Evolutionary conservation across 2,113 vertebrate species (phyloP).

Genomic region (Procavia capensis): DNA sequence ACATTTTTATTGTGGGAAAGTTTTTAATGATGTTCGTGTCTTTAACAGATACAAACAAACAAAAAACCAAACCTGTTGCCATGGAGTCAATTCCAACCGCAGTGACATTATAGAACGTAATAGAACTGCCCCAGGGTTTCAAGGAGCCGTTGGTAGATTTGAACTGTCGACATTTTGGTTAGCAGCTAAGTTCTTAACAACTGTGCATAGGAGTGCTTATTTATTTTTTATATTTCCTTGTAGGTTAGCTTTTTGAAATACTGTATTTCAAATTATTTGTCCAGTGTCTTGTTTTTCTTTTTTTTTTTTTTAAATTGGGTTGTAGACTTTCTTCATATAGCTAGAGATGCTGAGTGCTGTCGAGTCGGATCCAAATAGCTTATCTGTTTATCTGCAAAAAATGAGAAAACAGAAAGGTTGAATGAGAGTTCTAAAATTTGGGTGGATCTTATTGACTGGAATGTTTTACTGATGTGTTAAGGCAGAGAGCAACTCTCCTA

Average conservation of each 20-base stretch:
- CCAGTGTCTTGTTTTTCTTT: not conserved
- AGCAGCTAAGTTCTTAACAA: too few species aligned
- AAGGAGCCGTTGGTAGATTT: too few species aligned
- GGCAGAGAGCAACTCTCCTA: not conserved
- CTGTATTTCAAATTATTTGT: conserved; percentile 21
- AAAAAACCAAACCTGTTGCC: too few species aligned
- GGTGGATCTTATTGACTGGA: not conserved
- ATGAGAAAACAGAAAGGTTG: not conserved
- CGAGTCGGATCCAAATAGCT: too few species aligned
- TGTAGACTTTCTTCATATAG: not conserved
- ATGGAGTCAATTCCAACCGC: too few species aligned
- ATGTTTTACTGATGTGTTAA: not conserved
- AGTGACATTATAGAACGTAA: too few species aligned
- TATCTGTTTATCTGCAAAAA: not conserved
- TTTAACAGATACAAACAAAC: not conserved
- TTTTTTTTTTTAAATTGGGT: not conserved
- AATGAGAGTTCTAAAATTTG: not conserved
- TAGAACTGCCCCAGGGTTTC: too few species aligned
- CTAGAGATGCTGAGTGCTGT: too few species aligned
- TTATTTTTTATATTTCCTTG: not conserved
- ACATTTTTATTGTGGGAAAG: not conserved
- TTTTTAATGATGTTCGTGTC: not conserved
- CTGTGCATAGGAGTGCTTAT: not conserved
- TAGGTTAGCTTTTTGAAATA: not conserved
- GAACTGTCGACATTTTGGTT: too few species aligned